Base-by-base conservation (phyloP, 2,113 vertebrate species). In the Porphyrio hochstetteri region DNA sequence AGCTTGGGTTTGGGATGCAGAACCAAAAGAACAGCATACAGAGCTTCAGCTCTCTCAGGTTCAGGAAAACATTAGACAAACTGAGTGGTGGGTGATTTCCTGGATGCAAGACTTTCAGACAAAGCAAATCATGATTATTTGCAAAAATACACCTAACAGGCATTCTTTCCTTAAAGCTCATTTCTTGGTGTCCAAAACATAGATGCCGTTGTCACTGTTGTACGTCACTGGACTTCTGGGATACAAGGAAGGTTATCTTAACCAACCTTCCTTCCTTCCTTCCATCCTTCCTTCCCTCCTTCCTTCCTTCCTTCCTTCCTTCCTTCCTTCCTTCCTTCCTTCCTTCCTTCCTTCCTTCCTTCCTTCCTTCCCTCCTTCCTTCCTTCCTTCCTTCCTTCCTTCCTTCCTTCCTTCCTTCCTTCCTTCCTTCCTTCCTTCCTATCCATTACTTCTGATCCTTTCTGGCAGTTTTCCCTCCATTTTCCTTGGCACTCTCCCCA, bases 1-100 rank as follows among this genome's bases (percentile, higher is more conserved):
- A 14, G 6, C 24, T 36, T 0, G 0, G 16, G 21, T 55, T 69
- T 48, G 28, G 53, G 79, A 31, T 18, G 35, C 35, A 71, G 52
- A 38, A 36, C 9, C 2, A 0, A 31, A 70, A 24, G 9, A 57
- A 19, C 23, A 27, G 14, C 48, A 48, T 1, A 0, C 28, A 57
- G 53, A 86, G 3, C 16, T 72, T 35, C 64, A 57, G 21, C 10
- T 20, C 24, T 60, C 44, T 53, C 1, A 1, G 7, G 53, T 44
- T 82, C 55, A 82, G 52, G n/a, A 65, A 65, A 69, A n/a, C 7
- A 9, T n/a, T 16, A 19, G 31, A 36, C 31, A 79, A 82, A 86
- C 38, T 19, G 31, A 28, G 35, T 3, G 12, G 23, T 65, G 31
- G 24, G 20, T 42, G 9, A n/a, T n/a, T 63, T 21, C 53, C 16